phyloP scores from a whole-genome alignment of 2,113 vertebrate species.

The Lonchura striata region DNA sequence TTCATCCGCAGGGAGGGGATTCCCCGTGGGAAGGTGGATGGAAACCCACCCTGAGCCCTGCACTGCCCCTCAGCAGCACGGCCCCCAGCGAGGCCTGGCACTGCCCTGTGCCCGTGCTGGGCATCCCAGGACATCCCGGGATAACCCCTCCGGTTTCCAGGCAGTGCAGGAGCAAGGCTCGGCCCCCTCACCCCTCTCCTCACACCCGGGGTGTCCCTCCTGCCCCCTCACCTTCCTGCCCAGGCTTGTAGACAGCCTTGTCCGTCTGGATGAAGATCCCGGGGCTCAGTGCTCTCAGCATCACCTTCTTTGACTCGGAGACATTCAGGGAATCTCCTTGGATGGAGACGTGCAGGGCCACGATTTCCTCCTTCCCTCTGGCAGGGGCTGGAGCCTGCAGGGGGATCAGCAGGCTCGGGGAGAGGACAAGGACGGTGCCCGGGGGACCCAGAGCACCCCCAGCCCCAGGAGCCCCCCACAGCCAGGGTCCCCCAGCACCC shows the following conservation, averaged over 20 bases:
- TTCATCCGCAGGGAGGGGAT: fast-evolving
- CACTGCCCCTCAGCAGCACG: not conserved
- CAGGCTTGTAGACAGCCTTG: constrained; percentile 43
- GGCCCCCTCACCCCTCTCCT: not conserved
- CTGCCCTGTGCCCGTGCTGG: not conserved
- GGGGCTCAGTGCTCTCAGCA: not conserved
- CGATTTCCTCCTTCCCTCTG: not conserved
- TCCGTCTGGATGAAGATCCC: constrained; percentile 41
- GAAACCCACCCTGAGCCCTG: not conserved
- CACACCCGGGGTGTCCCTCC: not conserved
- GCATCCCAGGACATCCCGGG: not conserved
- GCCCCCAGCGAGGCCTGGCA: not conserved
- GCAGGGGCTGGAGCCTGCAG: not conserved
- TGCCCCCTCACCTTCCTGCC: constrained; percentile 20
- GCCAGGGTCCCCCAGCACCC: not conserved
- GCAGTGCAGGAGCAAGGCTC: not conserved
- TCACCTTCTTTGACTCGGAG: not conserved
- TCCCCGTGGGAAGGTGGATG: not conserved
- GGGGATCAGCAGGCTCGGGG: not conserved
- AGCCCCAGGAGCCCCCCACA: not conserved
- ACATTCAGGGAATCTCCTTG: not conserved
- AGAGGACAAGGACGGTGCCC: not conserved
- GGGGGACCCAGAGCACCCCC: not conserved
- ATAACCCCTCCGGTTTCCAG: not conserved
- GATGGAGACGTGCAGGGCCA: not conserved